phyloP scores from a whole-genome alignment of 2,113 vertebrate species.

The Chrysochloris asiatica region DNA sequence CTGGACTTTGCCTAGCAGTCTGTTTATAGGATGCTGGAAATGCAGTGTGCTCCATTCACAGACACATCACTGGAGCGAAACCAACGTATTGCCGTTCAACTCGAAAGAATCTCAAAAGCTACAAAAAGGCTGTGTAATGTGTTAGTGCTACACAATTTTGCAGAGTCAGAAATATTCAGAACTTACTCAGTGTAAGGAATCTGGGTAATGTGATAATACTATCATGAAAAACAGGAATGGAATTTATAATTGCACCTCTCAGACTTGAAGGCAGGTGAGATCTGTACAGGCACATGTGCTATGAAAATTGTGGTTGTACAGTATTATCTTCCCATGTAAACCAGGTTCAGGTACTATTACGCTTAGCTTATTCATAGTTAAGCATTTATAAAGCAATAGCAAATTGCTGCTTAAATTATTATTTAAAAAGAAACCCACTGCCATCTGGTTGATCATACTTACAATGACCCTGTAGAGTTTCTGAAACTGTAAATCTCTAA shows the following conservation, averaged over 20 bases:
- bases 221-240: neutral
- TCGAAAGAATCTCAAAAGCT: no score
- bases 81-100: neutral
- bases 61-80: neutral
- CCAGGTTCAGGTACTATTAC: no score
- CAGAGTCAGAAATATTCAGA: neutral
- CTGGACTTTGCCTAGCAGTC: neutral
- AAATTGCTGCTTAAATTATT: no score
- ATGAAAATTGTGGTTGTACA: neutral
- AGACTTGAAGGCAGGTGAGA: neutral
- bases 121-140: neutral
- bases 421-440: no score
- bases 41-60: no score
- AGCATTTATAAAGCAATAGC: no score
- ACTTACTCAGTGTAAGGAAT: neutral
- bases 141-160: neutral
- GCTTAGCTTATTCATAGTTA: no score
- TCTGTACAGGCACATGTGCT: neutral
- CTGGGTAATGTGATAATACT: neutral
- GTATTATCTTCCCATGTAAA: no score
- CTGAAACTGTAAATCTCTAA: no score
- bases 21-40: rapidly evolving
- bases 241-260: neutral
- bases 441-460: no score
- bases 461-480: no score